phyloP scores from a whole-genome alignment of 1,140 invertebrate species.

The Drosophila littoralis region DNA sequence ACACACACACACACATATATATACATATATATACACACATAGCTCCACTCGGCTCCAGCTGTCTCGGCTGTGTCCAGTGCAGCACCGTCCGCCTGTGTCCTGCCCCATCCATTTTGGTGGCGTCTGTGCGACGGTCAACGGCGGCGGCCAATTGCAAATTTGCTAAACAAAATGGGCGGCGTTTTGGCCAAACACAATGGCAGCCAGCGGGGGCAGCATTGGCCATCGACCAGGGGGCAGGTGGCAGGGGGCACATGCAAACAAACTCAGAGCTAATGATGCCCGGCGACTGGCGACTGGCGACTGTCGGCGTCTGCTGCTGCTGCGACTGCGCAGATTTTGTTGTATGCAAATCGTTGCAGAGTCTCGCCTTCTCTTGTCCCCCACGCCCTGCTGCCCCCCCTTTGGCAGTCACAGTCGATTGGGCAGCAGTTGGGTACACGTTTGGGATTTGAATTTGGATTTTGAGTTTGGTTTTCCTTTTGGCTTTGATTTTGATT shows the following conservation, averaged over 20 bases:
- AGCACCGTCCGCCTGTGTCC: background rate
- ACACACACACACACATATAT: constrained; percentile 1
- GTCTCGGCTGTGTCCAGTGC: constrained; percentile 2
- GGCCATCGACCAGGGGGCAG: background rate
- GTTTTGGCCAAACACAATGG: constrained; percentile 36
- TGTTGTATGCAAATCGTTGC: constrained; percentile 40
- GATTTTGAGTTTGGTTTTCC: background rate
- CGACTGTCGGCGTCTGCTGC: background rate
- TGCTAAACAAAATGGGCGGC: constrained; percentile 79
- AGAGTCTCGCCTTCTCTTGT: background rate
- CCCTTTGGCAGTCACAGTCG: constrained; percentile 34
- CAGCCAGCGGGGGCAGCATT: background rate
- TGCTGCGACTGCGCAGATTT: constrained; percentile 27
- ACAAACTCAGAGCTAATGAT: constrained; percentile 36
- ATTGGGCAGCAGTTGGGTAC: constrained; percentile 28
- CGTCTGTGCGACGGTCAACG: constrained; percentile 29
- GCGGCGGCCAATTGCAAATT: constrained; percentile 75
- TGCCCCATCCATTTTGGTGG: constrained; percentile 14
- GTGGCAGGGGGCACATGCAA: background rate
- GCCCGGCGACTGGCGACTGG: constrained; percentile 1
- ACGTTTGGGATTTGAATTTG: constrained; percentile 27
- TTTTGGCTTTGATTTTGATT: constrained; percentile 4
- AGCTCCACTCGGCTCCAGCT: constrained; percentile 14
- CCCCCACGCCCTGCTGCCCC: background rate
- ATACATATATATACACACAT: constrained; percentile 7